Evolutionary conservation across 2,888 invertebrate species (phyloP), one percentile per base, ranked within the genome.

Genomic region (Sminthurides aquaticus): DNA sequence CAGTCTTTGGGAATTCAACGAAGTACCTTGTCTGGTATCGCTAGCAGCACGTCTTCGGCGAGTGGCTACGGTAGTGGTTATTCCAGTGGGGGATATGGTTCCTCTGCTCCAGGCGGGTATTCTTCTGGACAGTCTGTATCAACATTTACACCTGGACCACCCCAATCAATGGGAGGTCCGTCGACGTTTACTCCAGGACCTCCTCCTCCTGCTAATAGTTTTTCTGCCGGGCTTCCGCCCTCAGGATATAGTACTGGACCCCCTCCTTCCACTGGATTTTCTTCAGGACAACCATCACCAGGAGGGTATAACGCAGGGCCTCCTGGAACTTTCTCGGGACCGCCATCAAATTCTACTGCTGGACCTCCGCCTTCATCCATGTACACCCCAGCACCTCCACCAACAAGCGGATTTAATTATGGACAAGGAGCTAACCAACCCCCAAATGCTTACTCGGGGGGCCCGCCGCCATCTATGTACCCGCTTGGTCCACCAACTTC

Each of bases 101-200:
- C 5, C 8, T 52, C 52, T 5, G 22, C 15, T 20, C 22, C 8
- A 20, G 5, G 8, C 43, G 43, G 43, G 18, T 43, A 43, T 18
- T 43, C 43, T 43, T 18, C 43, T 43, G 43, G 24, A 24, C 54
- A 8, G 11, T 20, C 24, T 54, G 11, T 20, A 20, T 18, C 60
- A 48, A 60, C 48, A n/a, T n/a, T n/a, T 29, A 20, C 57, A 11
- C n/a, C 25, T 29, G 58, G 58, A 22, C 60, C 64, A 26, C 59
- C 58, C 25, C 55, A 52, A 24, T 48, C 60, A 3, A 18, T 49
- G 34, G 56, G 64, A 2, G 49, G 34, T 60, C 26, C 55, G 20
- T 43, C 59, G 2, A 60, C 55, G 2, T 56, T 48, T 54, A 26
- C 55, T 43, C 55, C 52, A 3, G 60, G 60, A 2, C 56, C 60